A percentile compares a stretch with the other conserved stretches of the same genome.
Evolutionary conservation across 2,888 invertebrate species (phyloP).

Genomic region (Plagiodera versicolora): DNA sequence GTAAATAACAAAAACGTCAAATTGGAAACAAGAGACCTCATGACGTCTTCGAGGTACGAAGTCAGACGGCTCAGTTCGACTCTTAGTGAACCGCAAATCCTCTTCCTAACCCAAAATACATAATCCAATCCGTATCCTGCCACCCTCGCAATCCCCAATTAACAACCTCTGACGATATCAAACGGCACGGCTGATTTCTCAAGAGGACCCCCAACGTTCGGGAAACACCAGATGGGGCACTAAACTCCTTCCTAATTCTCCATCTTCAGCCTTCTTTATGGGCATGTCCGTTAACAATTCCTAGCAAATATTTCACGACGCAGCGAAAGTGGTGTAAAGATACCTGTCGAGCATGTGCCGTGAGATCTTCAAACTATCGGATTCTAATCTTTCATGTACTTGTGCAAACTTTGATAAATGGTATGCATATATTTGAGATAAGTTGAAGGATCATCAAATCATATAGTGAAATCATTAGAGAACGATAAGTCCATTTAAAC

Average conservation of each 20-base stretch:
- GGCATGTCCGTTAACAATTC: slow-evolving; percentile 14
- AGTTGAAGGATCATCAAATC: no score
- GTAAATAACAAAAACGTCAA: no score
- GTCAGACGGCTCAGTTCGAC: no score
- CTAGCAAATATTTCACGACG: slow-evolving; percentile 1
- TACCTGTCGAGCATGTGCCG: not conserved
- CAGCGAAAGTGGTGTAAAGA: not conserved
- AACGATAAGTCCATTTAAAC: no score
- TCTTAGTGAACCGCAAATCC: not conserved
- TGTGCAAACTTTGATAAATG: no score
- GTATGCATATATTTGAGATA: no score
- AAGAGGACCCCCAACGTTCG: slow-evolving; percentile 21
- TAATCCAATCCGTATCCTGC: slow-evolving; percentile 25
- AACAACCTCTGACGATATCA: slow-evolving; percentile 27
- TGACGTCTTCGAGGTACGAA: not conserved
- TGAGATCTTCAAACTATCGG: no score
- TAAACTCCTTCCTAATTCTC: slow-evolving; percentile 18
- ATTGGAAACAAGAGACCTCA: no score
- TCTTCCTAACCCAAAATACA: not conserved
- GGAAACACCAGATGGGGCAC: slow-evolving; percentile 16
- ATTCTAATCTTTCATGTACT: no score
- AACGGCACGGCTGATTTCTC: slow-evolving; percentile 32
- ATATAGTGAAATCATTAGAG: no score
- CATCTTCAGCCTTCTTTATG: slow-evolving; percentile 20
- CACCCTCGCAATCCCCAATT: slow-evolving; percentile 22